Evolutionary conservation across 2,888 invertebrate species (phyloP).

Genomic region (Callinectes sapidus): DNA sequence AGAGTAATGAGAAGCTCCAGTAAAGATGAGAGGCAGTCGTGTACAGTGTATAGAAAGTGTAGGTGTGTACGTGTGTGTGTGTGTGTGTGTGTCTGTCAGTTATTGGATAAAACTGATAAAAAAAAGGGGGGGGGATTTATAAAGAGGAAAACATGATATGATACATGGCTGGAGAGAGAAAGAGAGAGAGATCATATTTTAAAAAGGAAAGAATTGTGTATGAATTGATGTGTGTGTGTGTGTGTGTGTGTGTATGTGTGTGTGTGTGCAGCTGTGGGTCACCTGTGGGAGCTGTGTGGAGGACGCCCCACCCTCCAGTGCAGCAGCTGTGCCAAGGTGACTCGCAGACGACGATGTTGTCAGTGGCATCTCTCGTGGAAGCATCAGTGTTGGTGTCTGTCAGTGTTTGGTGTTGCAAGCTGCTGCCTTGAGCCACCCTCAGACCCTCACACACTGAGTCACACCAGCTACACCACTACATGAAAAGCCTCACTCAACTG

Average conservation of each 20-base stretch:
- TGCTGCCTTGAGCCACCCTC: slow-evolving; percentile 31
- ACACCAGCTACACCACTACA: not conserved
- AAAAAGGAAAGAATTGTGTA: not conserved
- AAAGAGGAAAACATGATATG: not conserved
- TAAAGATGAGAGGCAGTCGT: too few species aligned
- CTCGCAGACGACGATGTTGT: not conserved
- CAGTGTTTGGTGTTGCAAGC: slow-evolving; percentile 37
- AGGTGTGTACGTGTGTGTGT: too few species aligned
- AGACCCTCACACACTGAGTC: not conserved
- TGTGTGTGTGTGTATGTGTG: not conserved
- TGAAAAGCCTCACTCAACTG: not conserved
- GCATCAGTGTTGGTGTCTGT: slow-evolving; percentile 31
- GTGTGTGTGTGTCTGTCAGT: too few species aligned
- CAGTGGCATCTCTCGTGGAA: not conserved
- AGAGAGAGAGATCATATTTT: not conserved
- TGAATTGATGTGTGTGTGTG: not conserved
- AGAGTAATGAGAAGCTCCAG: too few species aligned
- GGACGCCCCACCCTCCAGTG: not conserved
- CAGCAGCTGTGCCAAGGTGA: not conserved
- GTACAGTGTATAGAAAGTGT: too few species aligned
- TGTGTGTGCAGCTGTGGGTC: not conserved
- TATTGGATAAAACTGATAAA: too few species aligned
- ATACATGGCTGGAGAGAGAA: not conserved
- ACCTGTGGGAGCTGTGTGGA: not conserved
- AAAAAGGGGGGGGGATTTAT: too few species aligned